Base-by-base conservation (phyloP, 2,113 vertebrate genomes). In the Sitta europaea region DNA sequence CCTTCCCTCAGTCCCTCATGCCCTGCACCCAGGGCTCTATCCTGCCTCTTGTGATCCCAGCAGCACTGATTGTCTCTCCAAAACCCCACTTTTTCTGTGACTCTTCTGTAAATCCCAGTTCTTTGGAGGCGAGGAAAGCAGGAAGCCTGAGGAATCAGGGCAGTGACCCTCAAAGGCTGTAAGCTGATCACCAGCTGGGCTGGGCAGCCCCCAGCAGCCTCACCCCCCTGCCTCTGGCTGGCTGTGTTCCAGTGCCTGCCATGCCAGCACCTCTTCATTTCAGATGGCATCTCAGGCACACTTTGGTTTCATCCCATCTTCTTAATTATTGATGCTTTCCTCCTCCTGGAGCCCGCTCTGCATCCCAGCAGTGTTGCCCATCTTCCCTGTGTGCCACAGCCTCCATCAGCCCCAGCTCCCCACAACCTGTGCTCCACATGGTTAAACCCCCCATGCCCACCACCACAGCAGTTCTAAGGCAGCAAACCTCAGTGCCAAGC, bases 281-380 rank as follows among this genome's bases (percentile, higher is more conserved):
- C 77, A 91, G 68, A 63, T 5, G 6, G 28, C 45, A 51, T 77
- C 80, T 94, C 55, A 45, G 45, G n/a, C 0, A 1, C 0, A 1
- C 86, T 94, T 94, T 66, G 47, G 71, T 95, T 96, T 97, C 94
- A 91, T 88, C 86, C 58, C 43, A n/a, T 87, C 54, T 65, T 15
- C 28, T 93, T 38, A 95, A 96, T 94, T 92, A 95, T 88, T 83
- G 79, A 93, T 79, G 74, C 24, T 81, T 54, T n/a, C 53, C 36
- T 73, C 31, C 0, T 1, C 43, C 73, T 28, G 16, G 43, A 92
- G 59, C 66, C 65, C 0, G 0, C 43, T 73, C 27, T 89, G 55
- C 42, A 16, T 47, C 74, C 53, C 10, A 2, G 57, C 4, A 3
- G 73, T 4, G 1, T 36, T 50, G 47, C 43, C 36, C 6, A 15